Evolutionary conservation across 2,888 invertebrate species (phyloP), one percentile per base, ranked within the genome.

Genomic region (Andrena bicolor): DNA sequence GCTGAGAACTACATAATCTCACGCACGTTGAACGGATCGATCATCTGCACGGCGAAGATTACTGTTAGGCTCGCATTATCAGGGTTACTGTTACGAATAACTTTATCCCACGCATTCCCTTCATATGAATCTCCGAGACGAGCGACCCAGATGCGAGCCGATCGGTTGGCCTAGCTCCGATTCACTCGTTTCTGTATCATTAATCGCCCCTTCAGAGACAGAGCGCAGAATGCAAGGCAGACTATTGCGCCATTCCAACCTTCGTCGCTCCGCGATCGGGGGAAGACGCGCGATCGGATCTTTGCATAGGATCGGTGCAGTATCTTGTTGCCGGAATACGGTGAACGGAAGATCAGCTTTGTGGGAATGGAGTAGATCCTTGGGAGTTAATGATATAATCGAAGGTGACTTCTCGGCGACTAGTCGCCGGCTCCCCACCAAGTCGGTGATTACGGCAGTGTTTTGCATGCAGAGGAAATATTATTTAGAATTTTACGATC

Each of bases 11-110:
- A 10, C 23, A 30, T 23, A 64, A 23, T 41, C 64, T 64, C 23
- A 23, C 64, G 16, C 80, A 68, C 80, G 60, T 66, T 58, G 51
- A 74, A 41, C 53, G 58, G 41, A 60, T 49, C 49, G 60, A 75
- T 61, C 48, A 58, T 56, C 10, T 61, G n/a, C 20, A 51, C 65
- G 26, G 35, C 61, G 35, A 53, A 58, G 10, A 65, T 58, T 23
- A 61, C n/a, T 32, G 70, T 58, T 32, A 20, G 61, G 56, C 65
- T 60, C 60, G 26, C 56, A 28, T 75, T 72, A 86, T 80, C 80
- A 63, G 69, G 66, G 63, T 83, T 79, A 72, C 77, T 76, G 80
- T 72, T 83, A 83, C 78, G 71, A 79, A 88, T 85, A 77, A 72
- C 66, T 75, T 71, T 64, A 48, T 80, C 76, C 69, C 64, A 75